Evolutionary conservation across 2,113 vertebrate genomes (phyloP).

Genomic region (Myiagra hebetior): DNA sequence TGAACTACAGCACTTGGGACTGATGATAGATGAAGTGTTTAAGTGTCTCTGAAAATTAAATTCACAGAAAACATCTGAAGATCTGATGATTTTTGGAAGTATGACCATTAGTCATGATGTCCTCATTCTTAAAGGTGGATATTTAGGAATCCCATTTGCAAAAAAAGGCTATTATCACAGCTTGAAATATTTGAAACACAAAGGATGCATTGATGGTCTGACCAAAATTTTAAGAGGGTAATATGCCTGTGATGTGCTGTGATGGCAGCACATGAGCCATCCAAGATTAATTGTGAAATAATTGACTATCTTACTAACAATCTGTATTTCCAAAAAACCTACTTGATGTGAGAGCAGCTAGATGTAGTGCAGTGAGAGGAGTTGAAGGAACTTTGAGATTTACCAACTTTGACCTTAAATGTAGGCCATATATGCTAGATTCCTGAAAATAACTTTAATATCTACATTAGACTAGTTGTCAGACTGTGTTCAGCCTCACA

Average conservation of each 20-base stretch:
- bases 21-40: neutral
- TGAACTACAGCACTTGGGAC: neutral
- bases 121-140: neutral
- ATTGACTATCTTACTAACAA: neutral
- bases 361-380: neutral
- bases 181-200: neutral
- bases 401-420: neutral
- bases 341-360: neutral
- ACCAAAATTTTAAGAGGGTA: neutral
- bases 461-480: neutral
- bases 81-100: neutral
- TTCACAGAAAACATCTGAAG: neutral
- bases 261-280: neutral
- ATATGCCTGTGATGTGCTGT: neutral
- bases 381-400: neutral
- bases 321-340: neutral
- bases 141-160: neutral
- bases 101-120: neutral
- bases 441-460: conserved; percentile 39
- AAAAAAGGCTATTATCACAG: neutral
- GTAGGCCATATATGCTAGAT: neutral
- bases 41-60: neutral
- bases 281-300: neutral
- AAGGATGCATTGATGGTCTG: neutral
- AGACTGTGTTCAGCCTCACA: neutral